Evolutionary conservation across 2,888 invertebrate genomes (phyloP).

Genomic region (Xanthorhoe designata): DNA sequence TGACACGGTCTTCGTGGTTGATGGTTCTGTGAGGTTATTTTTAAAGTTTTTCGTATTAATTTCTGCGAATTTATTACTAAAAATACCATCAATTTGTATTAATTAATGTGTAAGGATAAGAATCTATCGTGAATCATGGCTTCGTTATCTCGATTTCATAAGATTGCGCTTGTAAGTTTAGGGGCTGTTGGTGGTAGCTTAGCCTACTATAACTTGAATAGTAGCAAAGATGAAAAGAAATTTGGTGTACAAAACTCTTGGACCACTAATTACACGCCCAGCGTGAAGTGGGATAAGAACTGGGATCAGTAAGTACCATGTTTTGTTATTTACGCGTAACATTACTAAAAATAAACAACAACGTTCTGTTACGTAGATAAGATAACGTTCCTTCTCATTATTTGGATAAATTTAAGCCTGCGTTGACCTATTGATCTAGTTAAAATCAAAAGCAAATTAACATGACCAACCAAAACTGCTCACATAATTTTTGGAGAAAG

Average conservation of each 20-base stretch:
- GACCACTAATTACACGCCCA: slow-evolving; percentile 88
- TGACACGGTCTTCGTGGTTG: background rate
- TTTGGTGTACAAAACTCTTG: slow-evolving; percentile 87
- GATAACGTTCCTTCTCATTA: background rate
- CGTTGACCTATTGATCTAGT: background rate
- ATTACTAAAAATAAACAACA: background rate
- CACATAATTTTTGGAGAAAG: no score
- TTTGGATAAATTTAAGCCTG: background rate
- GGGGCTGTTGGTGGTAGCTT: slow-evolving; percentile 89
- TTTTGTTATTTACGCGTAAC: slow-evolving; percentile 1
- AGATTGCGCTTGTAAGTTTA: slow-evolving; percentile 84
- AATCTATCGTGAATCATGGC: slow-evolving; percentile 61
- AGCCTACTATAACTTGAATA: slow-evolving; percentile 85
- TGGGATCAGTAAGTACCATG: slow-evolving; percentile 92
- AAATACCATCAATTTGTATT: slow-evolving; percentile 1
- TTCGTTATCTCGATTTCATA: slow-evolving; percentile 84
- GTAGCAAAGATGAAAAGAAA: slow-evolving; percentile 71
- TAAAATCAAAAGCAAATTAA: background rate
- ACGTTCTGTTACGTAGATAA: background rate
- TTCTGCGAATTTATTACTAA: slow-evolving; percentile 11
- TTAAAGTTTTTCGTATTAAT: background rate
- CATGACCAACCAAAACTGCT: background rate
- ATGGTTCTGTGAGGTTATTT: slow-evolving; percentile 18
- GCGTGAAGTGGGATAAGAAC: slow-evolving; percentile 92
- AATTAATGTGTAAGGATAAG: slow-evolving; percentile 29